These are phyloP conservation scores for Thripadectes ignobilis DNA, from an alignment of 2,797 vertebrate genomes.

Conservation along the genomic window DNA sequence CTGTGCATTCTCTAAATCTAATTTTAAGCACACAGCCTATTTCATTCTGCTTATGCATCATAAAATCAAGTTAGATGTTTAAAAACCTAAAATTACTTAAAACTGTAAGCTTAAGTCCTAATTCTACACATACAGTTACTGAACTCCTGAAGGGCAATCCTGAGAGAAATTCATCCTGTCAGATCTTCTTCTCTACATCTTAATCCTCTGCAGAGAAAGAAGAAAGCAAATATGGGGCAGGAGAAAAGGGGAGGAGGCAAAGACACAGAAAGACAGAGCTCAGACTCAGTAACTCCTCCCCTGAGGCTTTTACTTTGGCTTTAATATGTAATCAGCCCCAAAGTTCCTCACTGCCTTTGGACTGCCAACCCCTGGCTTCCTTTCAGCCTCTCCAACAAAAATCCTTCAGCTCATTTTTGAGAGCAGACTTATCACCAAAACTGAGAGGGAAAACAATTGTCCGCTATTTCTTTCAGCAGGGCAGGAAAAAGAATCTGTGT, in stretches of 20 bases:
- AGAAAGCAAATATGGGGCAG: background rate
- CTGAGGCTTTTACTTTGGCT: background rate
- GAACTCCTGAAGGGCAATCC: background rate
- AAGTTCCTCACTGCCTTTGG: background rate
- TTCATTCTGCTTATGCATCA: background rate
- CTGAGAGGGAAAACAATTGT: background rate
- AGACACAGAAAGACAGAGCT: background rate
- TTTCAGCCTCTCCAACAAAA: background rate
- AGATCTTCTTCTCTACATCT: background rate
- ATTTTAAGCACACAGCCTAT: background rate
- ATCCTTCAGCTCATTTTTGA: background rate
- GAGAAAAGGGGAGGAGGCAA: background rate
- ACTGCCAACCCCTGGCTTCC: background rate
- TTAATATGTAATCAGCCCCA: background rate
- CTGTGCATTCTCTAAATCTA: background rate
- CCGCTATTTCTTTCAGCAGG: background rate
- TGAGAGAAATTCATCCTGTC: background rate
- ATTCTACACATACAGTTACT: background rate
- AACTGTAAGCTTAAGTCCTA: background rate
- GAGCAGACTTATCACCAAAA: background rate
- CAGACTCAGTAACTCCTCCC: background rate
- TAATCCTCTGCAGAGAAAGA: background rate
- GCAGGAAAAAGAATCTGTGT: background rate
- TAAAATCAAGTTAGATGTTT: background rate
- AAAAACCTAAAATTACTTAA: background rate